These are phyloP conservation scores for Cotesia vestalis DNA, from an alignment of 1,140 invertebrate genomes.

Conservation along the genomic window DNA sequence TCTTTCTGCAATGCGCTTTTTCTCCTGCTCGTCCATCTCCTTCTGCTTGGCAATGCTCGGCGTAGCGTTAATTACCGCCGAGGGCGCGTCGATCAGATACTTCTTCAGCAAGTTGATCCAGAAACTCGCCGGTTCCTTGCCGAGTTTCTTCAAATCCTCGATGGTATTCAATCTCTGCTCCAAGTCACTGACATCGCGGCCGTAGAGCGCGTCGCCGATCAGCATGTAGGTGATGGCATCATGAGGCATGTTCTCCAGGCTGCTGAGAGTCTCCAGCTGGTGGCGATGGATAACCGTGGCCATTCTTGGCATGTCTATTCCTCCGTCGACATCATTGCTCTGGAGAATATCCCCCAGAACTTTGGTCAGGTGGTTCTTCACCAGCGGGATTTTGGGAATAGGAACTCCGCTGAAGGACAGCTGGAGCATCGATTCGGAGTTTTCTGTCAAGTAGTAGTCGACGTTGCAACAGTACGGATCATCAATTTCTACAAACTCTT, in stretches of 20 bases:
- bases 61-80: conserved; percentile 66
- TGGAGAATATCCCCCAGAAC: conserved; percentile 67
- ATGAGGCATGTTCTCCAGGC: conserved; percentile 80
- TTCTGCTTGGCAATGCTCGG: conserved; percentile 71
- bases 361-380: conserved; percentile 71
- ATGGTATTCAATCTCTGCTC: conserved; percentile 78
- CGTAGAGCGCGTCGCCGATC: conserved; percentile 86
- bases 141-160: conserved; percentile 70
- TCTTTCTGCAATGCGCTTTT: conserved; percentile 73
- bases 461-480: conserved; percentile 85
- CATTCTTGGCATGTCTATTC: conserved; percentile 81
- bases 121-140: conserved; percentile 71
- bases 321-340: conserved; percentile 59
- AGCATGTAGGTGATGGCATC: conserved; percentile 77
- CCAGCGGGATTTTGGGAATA: conserved; percentile 70
- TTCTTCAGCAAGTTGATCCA: conserved; percentile 78
- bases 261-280: conserved; percentile 76
- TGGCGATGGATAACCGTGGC: conserved; percentile 76
- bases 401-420: conserved; percentile 84
- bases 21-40: conserved; percentile 73
- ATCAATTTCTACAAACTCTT: conserved; percentile 84
- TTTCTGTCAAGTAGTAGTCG: conserved; percentile 74
- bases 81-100: conserved; percentile 74
- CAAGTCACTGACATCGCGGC: conserved; percentile 73
- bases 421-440: conserved; percentile 75